Conservation (phyloP, 2,113 vertebrate genomes). For the Choloepus hoffmanni region DNA sequence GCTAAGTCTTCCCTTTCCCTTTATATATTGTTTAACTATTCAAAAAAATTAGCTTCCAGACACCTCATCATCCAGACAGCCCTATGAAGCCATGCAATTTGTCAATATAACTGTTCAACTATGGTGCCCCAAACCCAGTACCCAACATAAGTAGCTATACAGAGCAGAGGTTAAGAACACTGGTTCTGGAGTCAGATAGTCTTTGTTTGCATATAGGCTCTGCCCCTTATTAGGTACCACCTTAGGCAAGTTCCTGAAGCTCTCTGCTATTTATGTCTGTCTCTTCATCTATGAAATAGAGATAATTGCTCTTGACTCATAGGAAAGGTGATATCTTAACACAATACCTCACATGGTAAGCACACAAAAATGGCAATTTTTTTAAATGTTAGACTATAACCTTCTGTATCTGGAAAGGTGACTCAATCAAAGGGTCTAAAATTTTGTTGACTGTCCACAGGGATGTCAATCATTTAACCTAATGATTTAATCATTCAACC, state of each 20-base stretch:
- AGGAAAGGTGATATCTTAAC: not conserved
- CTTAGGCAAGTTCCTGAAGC: not conserved
- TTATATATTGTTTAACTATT: not conserved
- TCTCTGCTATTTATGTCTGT: not conserved
- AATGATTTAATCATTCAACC: not conserved
- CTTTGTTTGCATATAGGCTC: not conserved
- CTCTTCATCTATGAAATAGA: not conserved
- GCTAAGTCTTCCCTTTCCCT: not conserved
- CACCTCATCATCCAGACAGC: not conserved
- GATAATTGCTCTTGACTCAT: not conserved
- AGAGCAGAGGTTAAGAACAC: not conserved
- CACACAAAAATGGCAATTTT: not conserved
- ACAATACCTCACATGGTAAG: not conserved
- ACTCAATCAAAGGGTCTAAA: not conserved
- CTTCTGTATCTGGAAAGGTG: not conserved
- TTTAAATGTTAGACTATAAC: not conserved
- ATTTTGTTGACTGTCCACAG: not conserved
- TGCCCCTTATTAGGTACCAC: not conserved
- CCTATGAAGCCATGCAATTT: not conserved
- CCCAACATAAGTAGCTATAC: not conserved
- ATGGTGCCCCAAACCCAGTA: not conserved
- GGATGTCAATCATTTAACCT: not conserved
- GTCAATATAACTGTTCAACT: not conserved
- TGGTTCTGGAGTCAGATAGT: not conserved
- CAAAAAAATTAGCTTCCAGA: not conserved